Percentiles rank a stretch among this genome's conserved stretches.
Evolutionary conservation across 2,113 vertebrate species (phyloP).

Genomic region (Cnemophilus loriae): DNA sequence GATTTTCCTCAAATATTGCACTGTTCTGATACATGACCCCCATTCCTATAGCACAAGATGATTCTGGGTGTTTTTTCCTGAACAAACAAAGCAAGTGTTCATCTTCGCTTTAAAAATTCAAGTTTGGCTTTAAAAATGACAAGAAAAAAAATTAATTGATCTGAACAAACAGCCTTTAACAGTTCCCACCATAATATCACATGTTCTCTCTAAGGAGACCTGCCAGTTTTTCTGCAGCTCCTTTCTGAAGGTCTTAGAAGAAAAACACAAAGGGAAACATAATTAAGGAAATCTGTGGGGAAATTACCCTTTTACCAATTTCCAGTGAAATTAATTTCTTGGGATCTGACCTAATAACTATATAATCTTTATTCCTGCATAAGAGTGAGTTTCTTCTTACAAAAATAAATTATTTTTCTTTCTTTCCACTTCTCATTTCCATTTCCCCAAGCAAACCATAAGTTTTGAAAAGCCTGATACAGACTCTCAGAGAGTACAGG

Average conservation of each 20-base stretch:
- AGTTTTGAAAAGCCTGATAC: neutral
- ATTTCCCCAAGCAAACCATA: neutral
- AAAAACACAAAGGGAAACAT: neutral
- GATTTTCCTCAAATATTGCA: neutral
- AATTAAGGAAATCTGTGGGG: neutral
- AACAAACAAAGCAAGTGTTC: neutral
- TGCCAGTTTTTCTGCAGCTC: neutral
- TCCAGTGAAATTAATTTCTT: neutral
- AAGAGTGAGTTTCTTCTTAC: neutral
- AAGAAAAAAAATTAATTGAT: neutral
- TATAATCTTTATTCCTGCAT: neutral
- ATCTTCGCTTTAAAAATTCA: neutral
- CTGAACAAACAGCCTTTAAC: conserved; percentile 12
- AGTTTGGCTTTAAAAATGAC: conserved; percentile 13
- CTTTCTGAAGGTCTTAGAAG: neutral
- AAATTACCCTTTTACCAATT: neutral
- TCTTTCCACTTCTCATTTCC: neutral
- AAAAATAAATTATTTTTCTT: neutral
- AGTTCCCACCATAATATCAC: neutral
- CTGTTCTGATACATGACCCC: neutral
- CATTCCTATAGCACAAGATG: conserved; percentile 7
- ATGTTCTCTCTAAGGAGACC: neutral
- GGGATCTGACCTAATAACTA: neutral
- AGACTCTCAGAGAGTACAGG: neutral
- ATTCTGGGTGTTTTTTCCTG: neutral